A percentile compares a stretch with the other conserved stretches of the same genome.
phyloP scores from a whole-genome alignment of 2,797 vertebrate genomes.

The Calcarius lapponicus region DNA sequence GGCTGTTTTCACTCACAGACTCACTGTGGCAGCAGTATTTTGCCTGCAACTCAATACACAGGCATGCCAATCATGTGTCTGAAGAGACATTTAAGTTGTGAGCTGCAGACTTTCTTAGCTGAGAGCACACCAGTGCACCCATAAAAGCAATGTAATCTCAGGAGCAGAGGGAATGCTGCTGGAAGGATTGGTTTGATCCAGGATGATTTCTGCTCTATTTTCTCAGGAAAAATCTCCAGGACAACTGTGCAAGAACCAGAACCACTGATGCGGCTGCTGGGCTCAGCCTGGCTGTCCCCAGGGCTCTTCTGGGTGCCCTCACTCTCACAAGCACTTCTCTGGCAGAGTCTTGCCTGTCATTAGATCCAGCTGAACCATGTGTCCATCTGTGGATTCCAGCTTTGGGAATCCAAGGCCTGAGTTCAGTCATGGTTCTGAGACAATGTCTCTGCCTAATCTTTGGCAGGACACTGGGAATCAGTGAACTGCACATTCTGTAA shows the following conservation, averaged over 20 bases:
- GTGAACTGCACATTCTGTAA: background rate
- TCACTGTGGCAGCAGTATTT: background rate
- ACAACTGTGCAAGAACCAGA: background rate
- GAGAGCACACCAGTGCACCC: conserved; percentile 5
- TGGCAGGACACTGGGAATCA: background rate
- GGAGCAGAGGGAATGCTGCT: background rate
- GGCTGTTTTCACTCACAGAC: background rate
- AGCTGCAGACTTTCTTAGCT: background rate
- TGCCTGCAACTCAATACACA: background rate
- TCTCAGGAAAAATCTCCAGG: background rate
- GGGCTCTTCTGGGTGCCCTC: background rate
- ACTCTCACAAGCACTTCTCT: background rate
- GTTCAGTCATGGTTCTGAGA: background rate
- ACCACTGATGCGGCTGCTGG: background rate
- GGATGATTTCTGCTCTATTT: background rate
- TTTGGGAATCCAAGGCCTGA: background rate
- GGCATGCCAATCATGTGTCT: background rate
- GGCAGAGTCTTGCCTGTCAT: fast-evolving
- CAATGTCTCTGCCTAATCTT: background rate
- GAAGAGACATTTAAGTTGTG: conserved; percentile 5
- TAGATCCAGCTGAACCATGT: background rate
- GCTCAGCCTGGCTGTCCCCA: background rate
- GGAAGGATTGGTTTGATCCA: background rate
- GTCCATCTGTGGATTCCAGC: background rate
- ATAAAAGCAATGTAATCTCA: background rate